Base-by-base conservation (phyloP, 2,797 vertebrate species). In the Decapterus maruadsi region DNA sequence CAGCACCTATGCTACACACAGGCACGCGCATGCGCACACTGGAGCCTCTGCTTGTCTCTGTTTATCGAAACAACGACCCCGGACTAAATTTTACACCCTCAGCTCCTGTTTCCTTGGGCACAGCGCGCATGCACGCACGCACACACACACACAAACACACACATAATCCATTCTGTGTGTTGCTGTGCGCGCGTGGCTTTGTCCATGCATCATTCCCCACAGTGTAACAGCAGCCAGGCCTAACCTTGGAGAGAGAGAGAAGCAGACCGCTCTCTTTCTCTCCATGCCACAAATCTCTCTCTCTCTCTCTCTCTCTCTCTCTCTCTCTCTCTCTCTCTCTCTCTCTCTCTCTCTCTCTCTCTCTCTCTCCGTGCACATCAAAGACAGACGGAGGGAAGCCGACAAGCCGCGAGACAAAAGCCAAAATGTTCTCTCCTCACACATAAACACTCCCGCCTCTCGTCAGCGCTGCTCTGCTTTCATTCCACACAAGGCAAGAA, bases 141-240 rank as follows among this genome's bases (percentile, higher is more conserved):
- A 3, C 26, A 26, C 26, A 26, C 26, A 26, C 26, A 26, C 26
- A 26, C 26, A 26, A 1, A 2, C 60, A 5, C 43, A n/a, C 54
- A 43, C 16, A 51, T 8, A 50, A 20, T 11, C 19, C 63, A 67
- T 34, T 29, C 42, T 36, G 56, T 68, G 73, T 64, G 74, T 34
- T 45, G 2, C 43, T 46, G 59, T 36, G 43, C 68, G 60, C 45
- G 43, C 76, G 8, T 17, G 71, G 34, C 60, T 69, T 58, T 82
- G 70, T 76, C 80, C 75, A 77, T 81, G 77, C 83, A 81, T 82
- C 76, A 84, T 83, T 87, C 84, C 69, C 64, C 81, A 63, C 60
- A 79, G 65, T 60, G 73, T 45, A 85, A 77, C 75, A 60, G 60
- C 73, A 54, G 65, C 58, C 70, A 78, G 61, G 80, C 58, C 78